Conservation (phyloP, 2,797 vertebrate species). For the Streptopelia turtur region DNA sequence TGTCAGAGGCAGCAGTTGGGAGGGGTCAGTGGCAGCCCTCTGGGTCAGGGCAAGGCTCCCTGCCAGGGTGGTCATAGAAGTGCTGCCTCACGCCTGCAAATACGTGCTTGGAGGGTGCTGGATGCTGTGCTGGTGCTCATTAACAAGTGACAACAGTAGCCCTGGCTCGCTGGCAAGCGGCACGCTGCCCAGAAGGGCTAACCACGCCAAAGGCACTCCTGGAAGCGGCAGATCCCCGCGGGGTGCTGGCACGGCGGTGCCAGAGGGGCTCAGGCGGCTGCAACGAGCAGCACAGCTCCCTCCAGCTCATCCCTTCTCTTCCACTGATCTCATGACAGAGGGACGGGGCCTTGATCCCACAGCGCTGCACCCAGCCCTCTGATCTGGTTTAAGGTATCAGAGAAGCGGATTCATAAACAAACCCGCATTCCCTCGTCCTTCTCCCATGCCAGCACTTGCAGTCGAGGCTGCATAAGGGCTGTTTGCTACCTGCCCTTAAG, state of each 20-base stretch:
- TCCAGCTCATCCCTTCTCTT: background rate
- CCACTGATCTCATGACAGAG: background rate
- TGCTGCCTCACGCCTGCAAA: background rate
- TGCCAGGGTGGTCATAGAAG: background rate
- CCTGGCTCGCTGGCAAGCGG: slow-evolving; percentile 44
- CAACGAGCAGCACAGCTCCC: background rate
- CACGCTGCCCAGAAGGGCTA: background rate
- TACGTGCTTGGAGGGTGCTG: background rate
- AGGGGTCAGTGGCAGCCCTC: background rate
- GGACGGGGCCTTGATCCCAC: background rate
- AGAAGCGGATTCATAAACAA: background rate
- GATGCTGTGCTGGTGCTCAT: background rate
- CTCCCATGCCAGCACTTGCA: background rate
- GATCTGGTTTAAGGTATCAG: background rate
- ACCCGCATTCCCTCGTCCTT: background rate
- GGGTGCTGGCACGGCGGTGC: background rate
- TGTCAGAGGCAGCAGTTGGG: background rate
- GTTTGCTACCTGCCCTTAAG: background rate
- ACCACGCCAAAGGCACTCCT: background rate
- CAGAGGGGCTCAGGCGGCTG: background rate
- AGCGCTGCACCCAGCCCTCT: background rate
- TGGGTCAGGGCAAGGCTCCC: background rate
- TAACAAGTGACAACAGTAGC: slow-evolving; percentile 22
- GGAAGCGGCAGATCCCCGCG: background rate
- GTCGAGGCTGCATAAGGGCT: background rate